A percentile compares a stretch with the other conserved stretches of the same genome.
phyloP scores from a whole-genome alignment of 2,113 vertebrate genomes.

The Pao palembangensis region DNA sequence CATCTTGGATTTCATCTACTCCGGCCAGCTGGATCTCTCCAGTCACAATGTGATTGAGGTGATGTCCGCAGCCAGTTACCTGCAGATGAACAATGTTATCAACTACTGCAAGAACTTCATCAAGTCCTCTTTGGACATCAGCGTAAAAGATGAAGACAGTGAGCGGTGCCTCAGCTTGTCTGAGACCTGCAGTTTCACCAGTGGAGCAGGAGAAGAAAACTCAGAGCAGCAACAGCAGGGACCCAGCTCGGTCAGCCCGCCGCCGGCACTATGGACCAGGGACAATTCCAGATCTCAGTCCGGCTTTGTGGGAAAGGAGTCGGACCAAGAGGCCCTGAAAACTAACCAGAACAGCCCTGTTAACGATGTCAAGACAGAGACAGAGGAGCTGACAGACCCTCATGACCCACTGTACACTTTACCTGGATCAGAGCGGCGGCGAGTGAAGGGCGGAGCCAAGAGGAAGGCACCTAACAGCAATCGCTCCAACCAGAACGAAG shows the following conservation, averaged over 20 bases:
- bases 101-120: slow-evolving; percentile 96
- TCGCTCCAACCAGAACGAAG: slow-evolving; percentile 54
- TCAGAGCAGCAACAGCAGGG: slow-evolving; percentile 54
- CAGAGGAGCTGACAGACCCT: slow-evolving; percentile 60
- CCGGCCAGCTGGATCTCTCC: slow-evolving; percentile 88
- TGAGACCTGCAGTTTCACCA: slow-evolving; percentile 70
- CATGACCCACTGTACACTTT: slow-evolving; percentile 63
- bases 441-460: slow-evolving; percentile 59
- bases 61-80: slow-evolving; percentile 96
- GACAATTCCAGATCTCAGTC: slow-evolving; percentile 64
- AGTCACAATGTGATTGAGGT: slow-evolving; percentile 95
- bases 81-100: slow-evolving; percentile 98
- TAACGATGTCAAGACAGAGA: slow-evolving; percentile 55
- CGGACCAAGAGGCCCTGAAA: slow-evolving; percentile 58
- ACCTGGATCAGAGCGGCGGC: slow-evolving; percentile 60
- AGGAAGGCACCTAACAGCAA: slow-evolving; percentile 52
- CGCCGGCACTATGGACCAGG: slow-evolving; percentile 71
- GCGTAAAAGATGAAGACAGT: slow-evolving; percentile 78
- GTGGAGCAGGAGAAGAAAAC: slow-evolving; percentile 54
- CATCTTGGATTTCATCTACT: slow-evolving; percentile 96
- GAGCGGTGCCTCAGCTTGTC: slow-evolving; percentile 85
- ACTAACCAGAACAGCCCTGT: slow-evolving; percentile 45
- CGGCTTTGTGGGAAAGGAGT: slow-evolving; percentile 60
- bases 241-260: slow-evolving; percentile 61
- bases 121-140: slow-evolving; percentile 89